Evolutionary conservation across 2,888 invertebrate species (phyloP), one percentile per base, ranked within the genome.

Genomic region (Diloba caeruleocephala): DNA sequence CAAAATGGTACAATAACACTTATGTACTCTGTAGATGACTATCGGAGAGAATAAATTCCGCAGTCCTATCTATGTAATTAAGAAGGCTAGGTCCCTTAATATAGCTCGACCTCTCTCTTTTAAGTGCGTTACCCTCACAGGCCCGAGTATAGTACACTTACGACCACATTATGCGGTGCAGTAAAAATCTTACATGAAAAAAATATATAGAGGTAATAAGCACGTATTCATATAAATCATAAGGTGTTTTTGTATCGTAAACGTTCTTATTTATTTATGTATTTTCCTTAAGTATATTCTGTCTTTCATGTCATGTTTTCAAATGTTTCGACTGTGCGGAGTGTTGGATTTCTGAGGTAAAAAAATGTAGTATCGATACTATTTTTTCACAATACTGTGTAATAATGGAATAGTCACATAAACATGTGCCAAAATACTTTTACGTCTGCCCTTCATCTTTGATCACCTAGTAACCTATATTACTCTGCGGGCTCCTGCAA

Each of bases 41-140:
- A 73, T 70, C 68, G 56, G 52, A 13, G 49, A 34, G 62, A 71
- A 78, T 79, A 79, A 75, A 78, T 76, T 78, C 58, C 56, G 31
- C 38, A 51, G 58, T 62, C 46, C 69, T 71, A 74, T 76, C 74
- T 56, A 31, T 41, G 74, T 71, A 74, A 79, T 79, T 76, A 78
- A 76, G 61, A 64, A 64, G 64, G 64, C 67, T 66, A 67, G 66
- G 59, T 38, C 70, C 76, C 71, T 67, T 74, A 74, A 73, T 78
- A 71, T 73, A 23, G 46, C 60, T 37, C 69, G 76, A 64, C 71
- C 76, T 71, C 62, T 66, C 59, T 57, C 64, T 72, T 68, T 55
- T 59, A 52, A 59, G 57, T 39, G 28, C 45, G 57, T 31, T 39
- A 60, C 61, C 45, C 61, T 42, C n/a, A 36, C 25, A 31, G 33